Evolutionary conservation across 2,888 invertebrate genomes (phyloP), one percentile per base, ranked within the genome.

Genomic region (Erebia ligea): DNA sequence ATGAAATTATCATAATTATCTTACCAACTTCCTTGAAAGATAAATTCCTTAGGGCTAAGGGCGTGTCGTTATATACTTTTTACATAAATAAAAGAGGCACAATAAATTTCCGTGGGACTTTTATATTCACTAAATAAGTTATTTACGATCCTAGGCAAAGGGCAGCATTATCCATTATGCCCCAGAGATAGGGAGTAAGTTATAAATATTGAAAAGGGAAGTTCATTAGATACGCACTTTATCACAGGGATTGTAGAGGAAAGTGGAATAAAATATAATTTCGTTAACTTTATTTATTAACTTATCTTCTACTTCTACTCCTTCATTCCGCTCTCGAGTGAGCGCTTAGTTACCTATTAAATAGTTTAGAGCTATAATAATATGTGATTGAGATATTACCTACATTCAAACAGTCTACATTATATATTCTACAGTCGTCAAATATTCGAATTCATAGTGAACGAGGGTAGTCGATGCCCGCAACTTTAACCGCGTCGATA

Each of bases 81-180:
- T 56, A 66, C 57, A 25, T 48, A 57, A 66, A 66, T 57, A 66
- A 66, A 42, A 45, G 21, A 45, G 45, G 21, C 25, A 57, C 57
- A 66, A 58, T 66, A 66, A 66, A 66, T 66, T 57, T n/a, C 66
- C 66, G 66, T 57, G 57, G 57, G 66, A 66, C 66, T 66, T 66
- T 66, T 66, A 57, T 66, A 66, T 57, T 58, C 48, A 48, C n/a
- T 48, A 48, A 67, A 67, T 67, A 67, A 67, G 67, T 58, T 48
- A 67, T 67, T 67, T 67, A 67, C 67, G 58, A 58, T 67, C 56
- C 67, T 48, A 67, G 48, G 48, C 58, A 67, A 48, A 21, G 48
- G 67, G 50, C 48, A 57, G 48, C 56, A 66, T 66, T 66, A 66
- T 67, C 48, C 67, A 48, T 48, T 67, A 67, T 67, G 25, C 58